phyloP scores from a whole-genome alignment of 2,888 invertebrate species.

The Andrena praecox region DNA sequence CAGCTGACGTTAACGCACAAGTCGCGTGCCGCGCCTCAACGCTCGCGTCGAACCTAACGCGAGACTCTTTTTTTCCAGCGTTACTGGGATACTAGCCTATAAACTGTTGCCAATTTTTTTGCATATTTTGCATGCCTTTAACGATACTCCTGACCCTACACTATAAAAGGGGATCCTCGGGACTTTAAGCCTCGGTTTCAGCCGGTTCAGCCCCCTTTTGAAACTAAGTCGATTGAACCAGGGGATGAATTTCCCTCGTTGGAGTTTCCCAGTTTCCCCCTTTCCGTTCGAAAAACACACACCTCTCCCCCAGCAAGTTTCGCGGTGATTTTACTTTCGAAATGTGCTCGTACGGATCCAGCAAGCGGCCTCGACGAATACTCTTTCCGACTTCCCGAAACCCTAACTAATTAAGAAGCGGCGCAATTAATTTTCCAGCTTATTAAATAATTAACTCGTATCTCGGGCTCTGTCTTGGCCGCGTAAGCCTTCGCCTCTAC shows the following conservation, averaged over 20 bases:
- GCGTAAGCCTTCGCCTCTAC: conserved; percentile 49
- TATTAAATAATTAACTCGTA: conserved; percentile 82
- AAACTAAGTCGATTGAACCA: background rate
- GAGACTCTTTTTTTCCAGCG: conserved; percentile 15
- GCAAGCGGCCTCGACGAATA: conserved; percentile 28
- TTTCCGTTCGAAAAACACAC: background rate
- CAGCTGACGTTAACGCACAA: conserved; percentile 56
- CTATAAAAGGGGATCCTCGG: background rate
- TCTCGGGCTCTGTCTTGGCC: conserved; percentile 65
- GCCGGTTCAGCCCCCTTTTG: background rate
- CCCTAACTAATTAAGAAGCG: conserved; percentile 76
- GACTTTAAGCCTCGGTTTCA: background rate
- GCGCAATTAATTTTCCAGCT: conserved; percentile 81
- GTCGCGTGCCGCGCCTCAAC: conserved; percentile 52
- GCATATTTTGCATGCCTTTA: background rate
- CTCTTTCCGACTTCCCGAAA: conserved; percentile 43
- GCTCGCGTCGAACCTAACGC: conserved; percentile 37
- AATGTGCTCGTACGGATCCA: conserved; percentile 2
- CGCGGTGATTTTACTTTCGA: conserved; percentile 18
- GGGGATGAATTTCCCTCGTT: background rate
- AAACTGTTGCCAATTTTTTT: conserved; percentile 36
- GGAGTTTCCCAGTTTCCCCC: conserved; percentile 9
- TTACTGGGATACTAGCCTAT: conserved; percentile 6
- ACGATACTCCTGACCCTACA: conserved; percentile 9
- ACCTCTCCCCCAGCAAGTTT: background rate